Base-by-base conservation (phyloP, 1,140 invertebrate species). In the Drosophila burlai region DNA sequence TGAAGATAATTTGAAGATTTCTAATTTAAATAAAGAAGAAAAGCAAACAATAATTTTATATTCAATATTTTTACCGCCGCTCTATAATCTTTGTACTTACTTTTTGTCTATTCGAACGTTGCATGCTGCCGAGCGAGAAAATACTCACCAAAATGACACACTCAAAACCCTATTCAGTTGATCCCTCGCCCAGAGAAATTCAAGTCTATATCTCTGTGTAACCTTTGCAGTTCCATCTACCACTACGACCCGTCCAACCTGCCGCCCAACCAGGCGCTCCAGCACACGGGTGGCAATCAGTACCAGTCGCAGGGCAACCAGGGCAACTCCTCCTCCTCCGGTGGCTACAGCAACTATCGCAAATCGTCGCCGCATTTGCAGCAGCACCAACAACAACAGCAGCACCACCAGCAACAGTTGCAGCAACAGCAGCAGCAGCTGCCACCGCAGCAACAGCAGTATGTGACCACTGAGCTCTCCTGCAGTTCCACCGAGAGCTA, bases 161-260 rank as follows among this genome's bases (percentile, higher is more conserved):
- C 46, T 68, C 57, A 21, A 68, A 21, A 68, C 36, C 31, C n/a
- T 57, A 58, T 29, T 29, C 18, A 40, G 34, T 38, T 31, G 31
- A 38, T 47, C 21, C 29, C 8, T 40, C 4, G n/a, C 38, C 4
- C 38, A 15, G 49, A 7, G 15, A 24, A 8, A 36, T 42, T 16
- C 10, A 42, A 29, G 26, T 40, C 3, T 42, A 74, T 38, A 18
- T 31, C 16, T 10, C 13, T n/a, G 5, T 64, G 16, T 13, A 13
- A 40, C 24, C 46, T 40, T 78, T 86, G 52, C 85, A 94, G 94
- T 57, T 94, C 95, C 31, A 94, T 96, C 42, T 97, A 97, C 91
- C 95, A 95, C 63, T 96, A 95, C 91, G 96, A 96, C 91, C 96
- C 96, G 42, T 94, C 94, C 42, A 96, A 96, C 91, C 95, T 95